phyloP scores from a whole-genome alignment of 2,797 vertebrate species.

The Artibeus jamaicensis region DNA sequence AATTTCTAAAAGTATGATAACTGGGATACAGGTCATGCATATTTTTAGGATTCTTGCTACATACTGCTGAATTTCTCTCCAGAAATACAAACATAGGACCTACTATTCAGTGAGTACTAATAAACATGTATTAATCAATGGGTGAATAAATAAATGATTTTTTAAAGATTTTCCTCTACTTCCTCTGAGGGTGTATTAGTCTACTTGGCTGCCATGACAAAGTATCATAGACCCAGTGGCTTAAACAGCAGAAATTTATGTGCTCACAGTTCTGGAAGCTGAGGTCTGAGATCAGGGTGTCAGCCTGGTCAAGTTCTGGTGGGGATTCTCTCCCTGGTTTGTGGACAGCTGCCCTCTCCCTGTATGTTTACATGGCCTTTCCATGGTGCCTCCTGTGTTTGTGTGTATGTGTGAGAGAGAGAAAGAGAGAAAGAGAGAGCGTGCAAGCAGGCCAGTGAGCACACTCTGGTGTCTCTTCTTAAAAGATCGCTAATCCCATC shows the following conservation, averaged over 20 bases:
- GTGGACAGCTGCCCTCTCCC: not conserved
- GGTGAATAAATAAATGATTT: constrained; percentile 12
- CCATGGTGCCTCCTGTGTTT: no score
- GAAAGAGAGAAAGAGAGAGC: not conserved
- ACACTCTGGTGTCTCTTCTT: not conserved
- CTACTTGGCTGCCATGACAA: not conserved
- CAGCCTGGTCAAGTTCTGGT: not conserved
- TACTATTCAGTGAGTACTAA: not conserved
- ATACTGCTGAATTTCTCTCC: constrained; percentile 18
- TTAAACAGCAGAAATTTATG: not conserved
- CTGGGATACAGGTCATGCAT: not conserved
- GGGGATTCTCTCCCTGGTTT: not conserved
- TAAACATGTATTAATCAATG: not conserved
- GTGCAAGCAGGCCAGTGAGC: no score
- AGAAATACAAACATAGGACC: constrained; percentile 34
- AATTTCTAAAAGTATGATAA: constrained; percentile 29
- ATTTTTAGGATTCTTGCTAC: constrained; percentile 24
- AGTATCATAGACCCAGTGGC: not conserved
- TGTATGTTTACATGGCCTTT: not conserved
- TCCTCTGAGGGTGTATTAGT: not conserved
- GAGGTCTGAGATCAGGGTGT: not conserved
- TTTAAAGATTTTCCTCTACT: not conserved
- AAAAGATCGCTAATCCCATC: not conserved
- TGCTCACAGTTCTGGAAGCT: not conserved
- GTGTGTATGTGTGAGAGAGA: no score